These are phyloP conservation scores for Leucophora obtusa DNA, from an alignment of 2,888 invertebrate species.

Conservation along the genomic window DNA sequence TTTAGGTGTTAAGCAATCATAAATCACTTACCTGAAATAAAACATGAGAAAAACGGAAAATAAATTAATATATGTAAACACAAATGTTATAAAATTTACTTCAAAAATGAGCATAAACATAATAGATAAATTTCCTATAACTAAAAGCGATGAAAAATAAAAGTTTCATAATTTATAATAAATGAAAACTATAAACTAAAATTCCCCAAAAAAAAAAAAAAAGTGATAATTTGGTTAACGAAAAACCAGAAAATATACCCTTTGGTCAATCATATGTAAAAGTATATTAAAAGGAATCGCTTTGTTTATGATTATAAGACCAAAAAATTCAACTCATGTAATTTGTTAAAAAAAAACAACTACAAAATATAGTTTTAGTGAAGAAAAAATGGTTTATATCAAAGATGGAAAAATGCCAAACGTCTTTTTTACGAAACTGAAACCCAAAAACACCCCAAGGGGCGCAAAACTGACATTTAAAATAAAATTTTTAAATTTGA, in stretches of 20 bases:
- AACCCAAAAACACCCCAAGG: slow-evolving; percentile 14
- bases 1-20: slow-evolving; percentile 38
- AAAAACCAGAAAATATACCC: slow-evolving; percentile 52
- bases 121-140: slow-evolving; percentile 14
- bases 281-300: slow-evolving; percentile 20
- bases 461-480: slow-evolving; percentile 1
- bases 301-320: neutral
- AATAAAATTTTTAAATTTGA: neutral
- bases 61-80: slow-evolving; percentile 33
- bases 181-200: slow-evolving; percentile 5
- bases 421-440: slow-evolving; percentile 5
- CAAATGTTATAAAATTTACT: slow-evolving; percentile 15
- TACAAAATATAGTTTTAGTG: neutral
- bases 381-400: neutral
- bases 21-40: slow-evolving; percentile 58
- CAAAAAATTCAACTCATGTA: neutral
- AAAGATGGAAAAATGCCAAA: neutral
- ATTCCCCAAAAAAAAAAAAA: neutral
- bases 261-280: slow-evolving; percentile 57
- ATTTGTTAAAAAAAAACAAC: neutral
- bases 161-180: slow-evolving; percentile 53
- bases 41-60: slow-evolving; percentile 13
- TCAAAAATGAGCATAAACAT: neutral
- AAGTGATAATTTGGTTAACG: slow-evolving; percentile 58
- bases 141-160: slow-evolving; percentile 28